Evolutionary conservation across 2,113 vertebrate genomes (phyloP), one percentile per base, ranked within the genome.

Genomic region (Argyrosomus japonicus): DNA sequence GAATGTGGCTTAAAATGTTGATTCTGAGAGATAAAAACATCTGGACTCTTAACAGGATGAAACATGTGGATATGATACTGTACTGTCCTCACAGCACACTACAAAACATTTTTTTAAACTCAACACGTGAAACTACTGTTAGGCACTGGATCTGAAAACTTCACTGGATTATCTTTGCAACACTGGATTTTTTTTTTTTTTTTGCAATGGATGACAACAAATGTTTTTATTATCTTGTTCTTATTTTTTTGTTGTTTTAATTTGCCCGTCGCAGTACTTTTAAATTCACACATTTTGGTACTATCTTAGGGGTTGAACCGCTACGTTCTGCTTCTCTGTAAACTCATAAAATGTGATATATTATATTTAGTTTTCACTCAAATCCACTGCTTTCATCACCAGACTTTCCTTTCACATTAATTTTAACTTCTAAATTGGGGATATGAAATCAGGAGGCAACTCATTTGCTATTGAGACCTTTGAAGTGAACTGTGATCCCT

Each of bases 91-190:
- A 18, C 61, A 68, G 36, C 57, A 57, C 62, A 67, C 51, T 57
- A 45, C 68, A 71, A 2, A 6, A 27, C 5, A 12, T 40, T 68
- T 82, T 82, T 75, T 81, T 4, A 27, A 62, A 48, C 56, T 27
- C 60, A 60, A 12, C 50, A 25, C 32, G 68, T 79, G 47, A 84
- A 62, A 21, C 40, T 17, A 17, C 64, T 84, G 47, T 29, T 75
- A 68, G 60, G 64, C 54, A 82, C 85, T 87, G 85, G 85, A 77
- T 69, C 21, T 48, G 47, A 87, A 67, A 61, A 13, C 25, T 27
- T 83, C 82, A 85, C 89, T 92, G 93, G 88, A 91, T 86, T 75
- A 63, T 60, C 64, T 69, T 78, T 50, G 19, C 50, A 68, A 77
- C 87, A 89, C 90, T 92, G 87, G 87, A 91, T 63, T 32, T 6